Percentiles rank a stretch among this genome's conserved stretches.
These are phyloP conservation scores for Nephrotoma guestfalica DNA, from an alignment of 2,888 invertebrate species.

Conservation along the genomic window DNA sequence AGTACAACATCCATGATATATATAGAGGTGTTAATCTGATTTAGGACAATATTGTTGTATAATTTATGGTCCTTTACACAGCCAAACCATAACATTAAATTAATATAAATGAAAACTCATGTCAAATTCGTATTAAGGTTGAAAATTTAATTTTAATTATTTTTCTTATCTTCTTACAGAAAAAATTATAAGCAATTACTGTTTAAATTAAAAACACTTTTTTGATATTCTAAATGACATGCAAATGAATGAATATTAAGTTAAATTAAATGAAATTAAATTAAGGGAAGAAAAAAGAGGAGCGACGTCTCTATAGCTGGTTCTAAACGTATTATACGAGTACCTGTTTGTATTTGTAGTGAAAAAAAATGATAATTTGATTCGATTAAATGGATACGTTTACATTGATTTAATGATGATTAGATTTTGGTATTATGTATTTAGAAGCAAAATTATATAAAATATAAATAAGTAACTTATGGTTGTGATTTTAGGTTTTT, in stretches of 20 bases:
- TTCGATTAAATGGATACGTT: not conserved
- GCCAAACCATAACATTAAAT: not conserved
- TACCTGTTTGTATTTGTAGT: not conserved
- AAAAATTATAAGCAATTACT: not conserved
- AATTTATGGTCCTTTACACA: not conserved
- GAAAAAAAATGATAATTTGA: not conserved
- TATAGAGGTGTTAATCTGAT: too few relatives aligned
- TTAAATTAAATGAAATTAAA: not conserved
- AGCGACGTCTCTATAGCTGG: not conserved
- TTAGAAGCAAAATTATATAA: not conserved
- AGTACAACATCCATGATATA: too few relatives aligned
- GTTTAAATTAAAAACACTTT: not conserved
- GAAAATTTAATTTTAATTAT: not conserved
- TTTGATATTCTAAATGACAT: not conserved
- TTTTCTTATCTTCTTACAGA: not conserved
- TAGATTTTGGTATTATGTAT: not conserved
- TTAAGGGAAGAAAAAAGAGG: not conserved
- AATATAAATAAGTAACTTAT: not conserved
- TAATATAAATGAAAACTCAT: not conserved
- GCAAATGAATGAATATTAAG: not conserved
- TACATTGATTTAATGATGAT: not conserved
- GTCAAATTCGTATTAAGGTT: not conserved
- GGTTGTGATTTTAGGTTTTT: not conserved
- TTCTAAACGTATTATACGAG: not conserved
- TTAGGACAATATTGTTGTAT: too few relatives aligned